Conservation (phyloP, 2,888 invertebrate genomes). For the Pterostichus madidus region DNA sequence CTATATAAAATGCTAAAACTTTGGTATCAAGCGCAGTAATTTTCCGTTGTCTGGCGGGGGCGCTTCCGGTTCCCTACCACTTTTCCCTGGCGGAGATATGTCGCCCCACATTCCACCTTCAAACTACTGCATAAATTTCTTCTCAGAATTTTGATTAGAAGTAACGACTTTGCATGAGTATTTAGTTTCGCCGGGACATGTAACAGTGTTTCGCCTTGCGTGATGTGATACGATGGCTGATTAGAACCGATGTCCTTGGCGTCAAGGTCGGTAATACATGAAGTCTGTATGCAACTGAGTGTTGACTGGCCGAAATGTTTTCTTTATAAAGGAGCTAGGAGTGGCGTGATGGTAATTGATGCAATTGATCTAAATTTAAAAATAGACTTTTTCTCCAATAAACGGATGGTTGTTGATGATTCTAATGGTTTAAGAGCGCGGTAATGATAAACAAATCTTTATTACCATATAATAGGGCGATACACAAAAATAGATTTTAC, state of each 20-base stretch:
- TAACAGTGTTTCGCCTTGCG: slow-evolving; percentile 14
- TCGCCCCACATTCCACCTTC: slow-evolving; percentile 20
- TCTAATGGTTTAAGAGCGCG: slow-evolving; percentile 10
- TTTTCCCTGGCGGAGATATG: neutral
- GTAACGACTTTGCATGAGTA: slow-evolving; percentile 64
- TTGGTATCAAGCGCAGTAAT: slow-evolving; percentile 52
- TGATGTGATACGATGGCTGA: slow-evolving; percentile 32
- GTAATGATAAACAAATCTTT: neutral
- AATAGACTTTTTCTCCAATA: slow-evolving; percentile 8
- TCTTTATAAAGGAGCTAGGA: slow-evolving; percentile 4
- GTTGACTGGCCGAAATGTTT: slow-evolving; percentile 33
- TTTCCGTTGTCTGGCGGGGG: slow-evolving; percentile 45
- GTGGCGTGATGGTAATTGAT: slow-evolving; percentile 49
- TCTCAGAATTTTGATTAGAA: slow-evolving; percentile 64
- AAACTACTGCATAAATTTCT: slow-evolving; percentile 50
- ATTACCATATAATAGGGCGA: neutral
- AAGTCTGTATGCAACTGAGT: slow-evolving; percentile 12
- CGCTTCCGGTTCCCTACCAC: neutral
- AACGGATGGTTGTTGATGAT: neutral
- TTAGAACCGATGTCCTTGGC: slow-evolving; percentile 46
- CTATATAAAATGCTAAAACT: slow-evolving; percentile 50
- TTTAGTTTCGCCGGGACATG: slow-evolving; percentile 48
- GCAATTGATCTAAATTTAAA: slow-evolving; percentile 57
- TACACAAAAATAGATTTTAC: neutral
- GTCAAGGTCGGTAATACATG: slow-evolving; percentile 14